These are phyloP conservation scores for Corvus moneduloides DNA, from an alignment of 2,113 vertebrate species.

Conservation along the genomic window DNA sequence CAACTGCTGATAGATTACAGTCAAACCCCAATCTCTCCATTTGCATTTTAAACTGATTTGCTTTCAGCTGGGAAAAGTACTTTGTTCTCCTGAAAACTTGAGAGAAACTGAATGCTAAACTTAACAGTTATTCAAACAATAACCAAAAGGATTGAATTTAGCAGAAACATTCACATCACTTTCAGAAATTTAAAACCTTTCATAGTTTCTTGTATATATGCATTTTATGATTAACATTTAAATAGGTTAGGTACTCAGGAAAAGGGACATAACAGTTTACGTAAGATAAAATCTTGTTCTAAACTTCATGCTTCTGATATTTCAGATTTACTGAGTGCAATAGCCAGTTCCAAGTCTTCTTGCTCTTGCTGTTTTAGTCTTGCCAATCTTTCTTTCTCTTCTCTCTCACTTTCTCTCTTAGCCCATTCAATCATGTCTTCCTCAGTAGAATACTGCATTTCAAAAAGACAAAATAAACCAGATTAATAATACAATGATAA, in stretches of 20 bases:
- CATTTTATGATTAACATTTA: slow-evolving; percentile 71
- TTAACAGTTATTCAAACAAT: slow-evolving; percentile 25
- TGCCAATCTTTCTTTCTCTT: slow-evolving; percentile 93
- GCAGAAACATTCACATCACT: slow-evolving; percentile 64
- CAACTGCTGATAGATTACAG: slow-evolving; percentile 45
- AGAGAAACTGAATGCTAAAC: slow-evolving; percentile 15
- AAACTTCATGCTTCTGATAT: slow-evolving; percentile 87
- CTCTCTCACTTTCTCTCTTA: slow-evolving; percentile 96
- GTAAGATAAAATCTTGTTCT: slow-evolving; percentile 14
- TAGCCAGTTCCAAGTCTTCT: slow-evolving; percentile 98
- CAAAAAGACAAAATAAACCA: slow-evolving; percentile 61
- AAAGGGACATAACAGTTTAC: slow-evolving; percentile 56
- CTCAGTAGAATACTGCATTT: slow-evolving; percentile 92
- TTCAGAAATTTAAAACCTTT: slow-evolving; percentile 67
- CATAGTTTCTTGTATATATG: slow-evolving; percentile 67
- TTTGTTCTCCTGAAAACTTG: slow-evolving; percentile 27
- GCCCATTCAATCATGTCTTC: slow-evolving; percentile 99
- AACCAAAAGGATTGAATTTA: slow-evolving; percentile 45
- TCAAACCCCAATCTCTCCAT: slow-evolving; percentile 18
- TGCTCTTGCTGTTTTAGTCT: slow-evolving; percentile 95
- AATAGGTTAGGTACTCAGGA: slow-evolving; percentile 65
- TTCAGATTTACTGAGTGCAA: slow-evolving; percentile 98
- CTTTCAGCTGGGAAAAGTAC: slow-evolving; percentile 53
- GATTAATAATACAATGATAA: not conserved
- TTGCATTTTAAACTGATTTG: slow-evolving; percentile 34